These are phyloP conservation scores for Tetanocera ferruginea DNA, from an alignment of 2,888 invertebrate species.

Conservation along the genomic window DNA sequence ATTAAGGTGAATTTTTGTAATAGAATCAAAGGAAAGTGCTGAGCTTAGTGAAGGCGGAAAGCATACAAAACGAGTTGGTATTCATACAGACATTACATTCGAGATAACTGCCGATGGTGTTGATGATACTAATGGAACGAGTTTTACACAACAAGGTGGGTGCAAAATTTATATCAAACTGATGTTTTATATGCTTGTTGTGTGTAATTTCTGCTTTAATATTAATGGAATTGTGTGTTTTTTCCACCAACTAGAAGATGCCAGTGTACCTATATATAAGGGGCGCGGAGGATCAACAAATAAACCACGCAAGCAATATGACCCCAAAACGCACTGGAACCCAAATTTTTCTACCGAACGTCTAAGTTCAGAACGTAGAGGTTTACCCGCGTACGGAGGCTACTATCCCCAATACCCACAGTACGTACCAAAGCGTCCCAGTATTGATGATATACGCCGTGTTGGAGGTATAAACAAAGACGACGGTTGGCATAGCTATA, in stretches of 20 bases:
- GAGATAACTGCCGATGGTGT: conserved; percentile 65
- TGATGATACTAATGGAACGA: conserved; percentile 63
- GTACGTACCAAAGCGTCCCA: conserved; percentile 59
- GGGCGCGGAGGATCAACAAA: conserved; percentile 59
- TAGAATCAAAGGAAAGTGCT: conserved; percentile 69
- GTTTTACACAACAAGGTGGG: conserved; percentile 60
- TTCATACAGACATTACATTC: conserved; percentile 70
- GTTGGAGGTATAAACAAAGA: conserved; percentile 58
- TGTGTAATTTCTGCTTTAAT: not conserved
- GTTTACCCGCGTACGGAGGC: conserved; percentile 42
- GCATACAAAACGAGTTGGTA: conserved; percentile 68
- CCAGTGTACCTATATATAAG: conserved; percentile 68
- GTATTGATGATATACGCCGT: conserved; percentile 49
- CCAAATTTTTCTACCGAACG: conserved; percentile 62
- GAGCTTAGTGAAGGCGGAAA: conserved; percentile 67
- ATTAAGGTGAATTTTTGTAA: not conserved
- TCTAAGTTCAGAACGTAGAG: conserved; percentile 45
- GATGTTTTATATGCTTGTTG: not conserved
- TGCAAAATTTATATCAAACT: conserved; percentile 55
- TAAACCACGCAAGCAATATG: conserved; percentile 60
- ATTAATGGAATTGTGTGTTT: not conserved
- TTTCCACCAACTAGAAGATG: conserved; percentile 59
- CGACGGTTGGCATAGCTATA: conserved; percentile 67
- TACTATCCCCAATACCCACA: conserved; percentile 61
- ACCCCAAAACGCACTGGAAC: conserved; percentile 65